Evolutionary conservation across 1,140 invertebrate species (phyloP).

Genomic region (Pogonus chalceus): DNA sequence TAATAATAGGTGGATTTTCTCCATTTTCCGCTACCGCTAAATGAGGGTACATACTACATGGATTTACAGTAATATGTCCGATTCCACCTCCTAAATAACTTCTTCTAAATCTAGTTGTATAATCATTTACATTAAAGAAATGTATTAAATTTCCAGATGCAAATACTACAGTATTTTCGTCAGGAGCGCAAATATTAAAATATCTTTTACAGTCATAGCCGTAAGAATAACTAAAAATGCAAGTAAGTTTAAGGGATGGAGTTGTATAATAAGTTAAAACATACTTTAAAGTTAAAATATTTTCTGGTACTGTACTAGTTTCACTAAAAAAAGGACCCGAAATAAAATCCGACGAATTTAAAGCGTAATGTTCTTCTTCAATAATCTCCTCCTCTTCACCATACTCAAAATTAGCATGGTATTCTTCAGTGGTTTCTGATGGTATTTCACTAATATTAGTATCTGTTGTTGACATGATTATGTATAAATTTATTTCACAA

Average conservation of each 20-base stretch:
- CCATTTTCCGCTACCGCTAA: slow-evolving; percentile 81
- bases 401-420: background rate
- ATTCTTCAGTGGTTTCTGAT: too few species aligned
- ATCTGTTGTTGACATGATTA: too few species aligned
- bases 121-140: slow-evolving; percentile 58
- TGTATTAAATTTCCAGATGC: slow-evolving; percentile 71
- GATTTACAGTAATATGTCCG: slow-evolving; percentile 71
- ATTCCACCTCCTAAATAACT: slow-evolving; percentile 64
- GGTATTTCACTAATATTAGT: too few species aligned
- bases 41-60: slow-evolving; percentile 47
- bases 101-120: slow-evolving; percentile 55
- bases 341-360: slow-evolving; percentile 27
- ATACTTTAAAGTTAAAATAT: slow-evolving; percentile 35
- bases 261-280: slow-evolving; percentile 10
- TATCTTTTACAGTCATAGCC: slow-evolving; percentile 76
- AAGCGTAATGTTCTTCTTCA: slow-evolving; percentile 20
- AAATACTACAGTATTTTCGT: slow-evolving; percentile 62
- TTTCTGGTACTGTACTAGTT: slow-evolving; percentile 24
- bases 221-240: slow-evolving; percentile 58
- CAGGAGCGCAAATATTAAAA: slow-evolving; percentile 67
- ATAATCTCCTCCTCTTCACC: slow-evolving; percentile 19
- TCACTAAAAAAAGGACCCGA: slow-evolving; percentile 27
- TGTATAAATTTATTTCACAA: too few species aligned
- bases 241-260: slow-evolving; percentile 2
- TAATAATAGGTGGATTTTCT: slow-evolving; percentile 65